Evolutionary conservation across 2,888 invertebrate species (phyloP).

Genomic region (Caenorhabditis imperialis): DNA sequence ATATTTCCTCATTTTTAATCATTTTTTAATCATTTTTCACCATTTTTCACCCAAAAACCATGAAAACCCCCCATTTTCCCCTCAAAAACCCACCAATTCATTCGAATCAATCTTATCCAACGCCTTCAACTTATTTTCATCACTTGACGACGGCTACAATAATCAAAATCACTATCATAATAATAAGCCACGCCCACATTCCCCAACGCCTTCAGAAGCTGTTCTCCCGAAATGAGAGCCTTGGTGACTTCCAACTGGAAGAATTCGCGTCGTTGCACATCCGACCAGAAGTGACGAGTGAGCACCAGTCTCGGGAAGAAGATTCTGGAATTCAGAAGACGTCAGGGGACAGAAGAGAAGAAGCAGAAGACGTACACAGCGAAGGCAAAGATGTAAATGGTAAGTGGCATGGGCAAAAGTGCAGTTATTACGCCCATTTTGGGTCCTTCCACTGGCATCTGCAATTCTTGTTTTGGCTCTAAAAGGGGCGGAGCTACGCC

Average conservation of each 20-base stretch:
- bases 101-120: constrained; percentile 34
- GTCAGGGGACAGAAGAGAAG: background rate
- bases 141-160: constrained; percentile 26
- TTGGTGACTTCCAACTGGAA: constrained; percentile 60
- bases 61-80: too few species aligned
- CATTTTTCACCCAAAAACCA: too few species aligned
- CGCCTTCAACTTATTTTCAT: constrained; percentile 33
- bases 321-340: constrained; percentile 59
- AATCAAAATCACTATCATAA: background rate
- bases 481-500: background rate
- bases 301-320: constrained; percentile 74
- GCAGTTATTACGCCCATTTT: constrained; percentile 67
- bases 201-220: constrained; percentile 33
- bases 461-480: constrained; percentile 22
- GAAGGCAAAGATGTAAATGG: constrained; percentile 69
- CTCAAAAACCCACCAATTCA: constrained; percentile 40
- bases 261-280: constrained; percentile 67
- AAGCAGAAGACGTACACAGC: constrained; percentile 63
- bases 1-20: too few species aligned
- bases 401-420: constrained; percentile 71
- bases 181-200: too few species aligned
- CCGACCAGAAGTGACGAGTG: constrained; percentile 76
- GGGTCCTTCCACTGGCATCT: constrained; percentile 70
- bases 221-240: constrained; percentile 47
- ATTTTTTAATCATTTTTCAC: too few species aligned